phyloP scores from a whole-genome alignment of 2,888 invertebrate genomes.

The Diplolepis rosae region DNA sequence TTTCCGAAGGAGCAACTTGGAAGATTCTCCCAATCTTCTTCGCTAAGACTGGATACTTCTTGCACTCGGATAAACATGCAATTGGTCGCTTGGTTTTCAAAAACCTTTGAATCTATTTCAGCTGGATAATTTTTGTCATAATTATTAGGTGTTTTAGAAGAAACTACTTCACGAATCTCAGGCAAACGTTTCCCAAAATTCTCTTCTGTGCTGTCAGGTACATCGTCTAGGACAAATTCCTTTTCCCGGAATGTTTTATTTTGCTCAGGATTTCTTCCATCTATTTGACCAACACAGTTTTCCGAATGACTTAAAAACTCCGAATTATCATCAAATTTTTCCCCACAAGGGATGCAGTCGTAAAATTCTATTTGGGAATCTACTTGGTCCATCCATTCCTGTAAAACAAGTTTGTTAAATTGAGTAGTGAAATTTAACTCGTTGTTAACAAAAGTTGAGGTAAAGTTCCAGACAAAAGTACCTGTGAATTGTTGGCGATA shows the following conservation, averaged over 20 bases:
- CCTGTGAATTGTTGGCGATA: not conserved
- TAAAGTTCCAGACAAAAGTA: no score
- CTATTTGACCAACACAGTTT: constrained; percentile 75
- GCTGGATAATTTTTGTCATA: not conserved
- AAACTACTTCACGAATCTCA: not conserved
- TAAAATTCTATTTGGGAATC: not conserved
- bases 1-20: not conserved
- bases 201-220: not conserved
- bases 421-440: no score
- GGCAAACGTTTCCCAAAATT: not conserved
- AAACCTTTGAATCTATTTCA: not conserved
- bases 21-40: constrained; percentile 56
- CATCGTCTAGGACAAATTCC: not conserved
- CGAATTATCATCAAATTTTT: constrained; percentile 83
- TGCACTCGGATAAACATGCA: constrained; percentile 51
- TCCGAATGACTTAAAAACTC: constrained; percentile 83
- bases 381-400: not conserved
- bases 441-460: no score
- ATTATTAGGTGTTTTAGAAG: not conserved
- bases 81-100: not conserved
- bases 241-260: not conserved
- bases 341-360: constrained; percentile 75
- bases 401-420: no score
- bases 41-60: constrained; percentile 54
- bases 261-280: not conserved